Evolutionary conservation across 2,797 vertebrate species (phyloP), one percentile per base, ranked within the genome.

Genomic region (Microchirus variegatus): DNA sequence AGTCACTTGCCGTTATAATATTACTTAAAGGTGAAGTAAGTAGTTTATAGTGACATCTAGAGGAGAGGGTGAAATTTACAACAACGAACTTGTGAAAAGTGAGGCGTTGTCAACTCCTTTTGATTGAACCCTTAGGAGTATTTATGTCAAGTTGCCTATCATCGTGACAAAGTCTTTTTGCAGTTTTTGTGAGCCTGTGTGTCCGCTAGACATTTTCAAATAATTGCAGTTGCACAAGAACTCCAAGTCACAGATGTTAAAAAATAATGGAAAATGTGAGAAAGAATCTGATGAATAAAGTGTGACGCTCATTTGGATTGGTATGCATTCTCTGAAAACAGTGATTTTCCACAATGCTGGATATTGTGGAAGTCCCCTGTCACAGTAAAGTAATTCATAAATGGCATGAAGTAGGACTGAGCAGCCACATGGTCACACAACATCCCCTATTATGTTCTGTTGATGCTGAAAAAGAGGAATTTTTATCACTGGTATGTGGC

Each of bases 101-200:
- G n/a, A n/a, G n/a, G n/a, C n/a, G n/a, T n/a, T n/a, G n/a, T n/a
- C n/a, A n/a, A n/a, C 53, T 63, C 72, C 22, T 36, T 72, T 10
- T 17, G 26, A 59, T 73, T 16, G 4, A 2, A 52, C 56, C 82
- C 63, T 11, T 1, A 66, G 70, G 66, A 78, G 38, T 22, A 3
- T 58, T 67, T 76, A 53, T 82, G 66, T 76, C 76, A 87, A 46
- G 79, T 86, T 66, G 71, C 57, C 67, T 68, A 55, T 76, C 59
- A 64, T 13, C 67, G 38, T 67, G 77, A 71, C 67, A 71, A 76
- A 78, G 82, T 75, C 42, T 52, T 72, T 59, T 18, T 80, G 73
- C 84, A 31, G 31, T 6, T 6, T 5, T 31, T 31, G 31, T 31
- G 7, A 31, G 31, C 5, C 31, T 8, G 5, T 31, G 31, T 31